These are phyloP conservation scores for Calidris pygmaea DNA, from an alignment of 2,113 vertebrate species.

Conservation along the genomic window DNA sequence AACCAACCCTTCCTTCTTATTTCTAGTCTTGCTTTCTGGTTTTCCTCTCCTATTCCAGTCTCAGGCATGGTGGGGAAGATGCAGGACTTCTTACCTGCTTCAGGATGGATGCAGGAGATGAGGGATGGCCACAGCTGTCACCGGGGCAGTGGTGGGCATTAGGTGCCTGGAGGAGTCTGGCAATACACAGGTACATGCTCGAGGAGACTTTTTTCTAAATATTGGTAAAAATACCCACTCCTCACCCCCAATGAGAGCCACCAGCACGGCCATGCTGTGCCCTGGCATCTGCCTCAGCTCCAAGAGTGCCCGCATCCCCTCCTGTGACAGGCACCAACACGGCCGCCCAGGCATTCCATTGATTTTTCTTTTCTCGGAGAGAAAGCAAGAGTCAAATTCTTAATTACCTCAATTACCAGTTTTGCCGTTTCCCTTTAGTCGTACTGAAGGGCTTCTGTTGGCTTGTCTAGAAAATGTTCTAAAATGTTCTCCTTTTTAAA, in stretches of 20 bases:
- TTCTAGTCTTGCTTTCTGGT: background rate
- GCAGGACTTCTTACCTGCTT: background rate
- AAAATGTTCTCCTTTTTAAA: background rate
- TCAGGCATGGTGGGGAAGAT: background rate
- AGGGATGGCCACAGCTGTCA: background rate
- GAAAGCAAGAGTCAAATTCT: background rate
- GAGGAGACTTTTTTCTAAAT: background rate
- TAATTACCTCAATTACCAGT: background rate
- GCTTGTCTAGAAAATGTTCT: background rate
- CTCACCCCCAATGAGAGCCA: background rate
- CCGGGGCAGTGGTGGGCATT: fast-evolving
- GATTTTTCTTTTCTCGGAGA: background rate
- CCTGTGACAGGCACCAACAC: background rate
- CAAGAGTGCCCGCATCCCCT: background rate
- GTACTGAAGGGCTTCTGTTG: background rate
- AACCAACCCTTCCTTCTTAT: background rate
- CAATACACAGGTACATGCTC: background rate
- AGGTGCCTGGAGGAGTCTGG: background rate
- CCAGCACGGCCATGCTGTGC: fast-evolving
- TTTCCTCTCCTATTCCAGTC: background rate
- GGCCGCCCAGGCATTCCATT: background rate
- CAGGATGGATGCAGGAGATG: background rate
- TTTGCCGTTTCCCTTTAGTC: background rate
- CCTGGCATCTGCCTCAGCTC: background rate
- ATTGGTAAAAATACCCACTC: background rate